Evolutionary conservation across 1,140 invertebrate species (phyloP), one percentile per base, ranked within the genome.

Genomic region (Notospermus geniculatus): DNA sequence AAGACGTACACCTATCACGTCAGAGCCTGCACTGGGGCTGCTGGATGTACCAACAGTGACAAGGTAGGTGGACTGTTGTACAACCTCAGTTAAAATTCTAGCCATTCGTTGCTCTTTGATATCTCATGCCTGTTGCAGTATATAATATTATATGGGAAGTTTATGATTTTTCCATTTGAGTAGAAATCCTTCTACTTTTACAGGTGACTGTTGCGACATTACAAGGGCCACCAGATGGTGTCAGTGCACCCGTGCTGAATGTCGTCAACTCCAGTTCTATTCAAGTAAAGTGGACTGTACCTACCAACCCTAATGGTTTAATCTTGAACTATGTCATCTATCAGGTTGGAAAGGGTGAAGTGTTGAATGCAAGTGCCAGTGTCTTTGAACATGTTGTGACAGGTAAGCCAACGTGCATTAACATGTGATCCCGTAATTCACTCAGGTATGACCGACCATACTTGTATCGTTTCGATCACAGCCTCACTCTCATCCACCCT

Each of bases 191-290:
- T n/a, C n/a, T n/a, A n/a, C n/a, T n/a, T n/a, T n/a, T n/a, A n/a
- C n/a, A 80, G 78, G 67, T 78, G 11, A 65, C 45, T 2, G 71
- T 75, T 17, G 74, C 77, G 27, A 80, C 77, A 50, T 72, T 75
- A 15, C 69, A 80, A 54, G 71, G 74, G 27, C 56, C 65, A 30
- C 78, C 78, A 30, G 75, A 77, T 54, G 67, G 65, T 17, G 50
- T 80, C 0, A 25, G 54, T 2, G 57, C 73, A 2, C 76, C 76
- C 27, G 36, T 28, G 15, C 54, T 77, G 15, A 36, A 52, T 11
- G 63, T 69, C 1, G 15, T 70, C 0, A 68, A 62, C 43, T 64
- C 77, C 0, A 73, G 69, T 39, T 28, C 61, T 1, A 5, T 78
- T 0, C 55, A 55, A 32, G 15, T 78, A 9, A 59, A 30, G 9